These are phyloP conservation scores for Sylvietta virens DNA, from an alignment of 2,113 vertebrate species.

Conservation along the genomic window DNA sequence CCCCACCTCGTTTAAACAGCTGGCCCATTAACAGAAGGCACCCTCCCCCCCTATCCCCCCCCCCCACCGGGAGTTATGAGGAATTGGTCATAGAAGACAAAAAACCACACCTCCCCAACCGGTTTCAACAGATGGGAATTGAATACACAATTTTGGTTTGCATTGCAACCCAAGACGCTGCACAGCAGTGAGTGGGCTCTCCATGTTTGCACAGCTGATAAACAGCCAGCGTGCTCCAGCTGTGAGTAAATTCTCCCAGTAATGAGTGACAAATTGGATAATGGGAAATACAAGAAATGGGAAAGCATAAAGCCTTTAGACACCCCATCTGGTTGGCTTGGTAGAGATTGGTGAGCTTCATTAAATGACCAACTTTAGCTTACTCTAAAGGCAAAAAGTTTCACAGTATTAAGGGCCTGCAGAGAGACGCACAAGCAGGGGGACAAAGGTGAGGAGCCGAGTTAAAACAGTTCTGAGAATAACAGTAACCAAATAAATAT, in stretches of 20 bases:
- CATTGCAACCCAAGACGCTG: too few relatives aligned
- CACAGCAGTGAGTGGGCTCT: rapidly evolving
- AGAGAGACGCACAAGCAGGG: neutral
- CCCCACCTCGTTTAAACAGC: too few relatives aligned
- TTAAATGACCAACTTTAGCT: neutral
- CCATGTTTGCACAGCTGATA: neutral
- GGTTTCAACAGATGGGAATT: too few relatives aligned
- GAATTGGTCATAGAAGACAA: too few relatives aligned
- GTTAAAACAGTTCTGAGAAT: neutral
- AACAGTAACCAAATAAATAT: neutral
- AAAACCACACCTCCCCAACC: too few relatives aligned
- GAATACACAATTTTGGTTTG: too few relatives aligned
- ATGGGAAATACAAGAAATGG: neutral
- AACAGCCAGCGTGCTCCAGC: neutral
- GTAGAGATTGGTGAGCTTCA: neutral
- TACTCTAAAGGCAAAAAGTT: neutral
- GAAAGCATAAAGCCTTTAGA: neutral
- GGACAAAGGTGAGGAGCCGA: neutral
- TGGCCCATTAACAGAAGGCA: too few relatives aligned
- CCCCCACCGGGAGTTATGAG: too few relatives aligned
- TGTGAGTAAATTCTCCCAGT: neutral
- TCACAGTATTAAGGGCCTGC: neutral
- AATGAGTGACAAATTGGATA: neutral
- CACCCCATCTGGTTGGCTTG: neutral
- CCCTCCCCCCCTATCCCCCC: too few relatives aligned